Evolutionary conservation across 2,113 vertebrate species (phyloP).

Genomic region (Onychostoma macrolepis): DNA sequence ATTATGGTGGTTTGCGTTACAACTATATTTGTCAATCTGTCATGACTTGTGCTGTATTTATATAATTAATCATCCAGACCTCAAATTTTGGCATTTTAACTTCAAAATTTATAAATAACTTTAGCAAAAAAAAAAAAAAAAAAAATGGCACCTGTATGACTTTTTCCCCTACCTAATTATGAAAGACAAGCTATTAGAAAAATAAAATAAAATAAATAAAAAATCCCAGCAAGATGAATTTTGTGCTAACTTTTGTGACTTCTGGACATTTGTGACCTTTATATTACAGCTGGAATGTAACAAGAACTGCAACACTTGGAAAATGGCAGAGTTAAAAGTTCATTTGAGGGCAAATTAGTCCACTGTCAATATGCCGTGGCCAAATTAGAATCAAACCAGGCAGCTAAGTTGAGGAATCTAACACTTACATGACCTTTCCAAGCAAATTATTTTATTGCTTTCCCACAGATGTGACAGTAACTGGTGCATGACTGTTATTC

Average conservation of each 20-base stretch:
- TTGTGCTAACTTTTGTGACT: neutral
- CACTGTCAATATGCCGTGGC: neutral
- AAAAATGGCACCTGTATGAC: neutral
- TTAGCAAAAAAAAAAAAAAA: neutral
- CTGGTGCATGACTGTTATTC: neutral
- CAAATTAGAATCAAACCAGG: neutral
- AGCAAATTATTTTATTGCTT: neutral
- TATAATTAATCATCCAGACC: neutral
- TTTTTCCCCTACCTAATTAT: neutral
- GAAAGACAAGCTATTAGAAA: neutral
- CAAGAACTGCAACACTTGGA: constrained; percentile 10
- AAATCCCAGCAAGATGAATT: neutral
- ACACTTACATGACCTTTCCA: neutral
- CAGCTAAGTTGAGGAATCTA: constrained; percentile 8
- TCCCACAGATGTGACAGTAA: neutral
- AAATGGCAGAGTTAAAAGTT: constrained; percentile 14
- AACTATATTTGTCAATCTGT: neutral
- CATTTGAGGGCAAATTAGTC: neutral
- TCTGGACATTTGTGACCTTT: constrained; percentile 30
- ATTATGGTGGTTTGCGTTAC: neutral
- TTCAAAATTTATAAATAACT: neutral
- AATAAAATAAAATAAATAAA: neutral
- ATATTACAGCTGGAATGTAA: neutral
- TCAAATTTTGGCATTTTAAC: neutral
- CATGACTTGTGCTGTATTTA: neutral